A percentile compares a stretch with the other conserved stretches of the same genome.
Evolutionary conservation across 2,797 vertebrate species (phyloP).

Genomic region (Acestrorhynchus altus): DNA sequence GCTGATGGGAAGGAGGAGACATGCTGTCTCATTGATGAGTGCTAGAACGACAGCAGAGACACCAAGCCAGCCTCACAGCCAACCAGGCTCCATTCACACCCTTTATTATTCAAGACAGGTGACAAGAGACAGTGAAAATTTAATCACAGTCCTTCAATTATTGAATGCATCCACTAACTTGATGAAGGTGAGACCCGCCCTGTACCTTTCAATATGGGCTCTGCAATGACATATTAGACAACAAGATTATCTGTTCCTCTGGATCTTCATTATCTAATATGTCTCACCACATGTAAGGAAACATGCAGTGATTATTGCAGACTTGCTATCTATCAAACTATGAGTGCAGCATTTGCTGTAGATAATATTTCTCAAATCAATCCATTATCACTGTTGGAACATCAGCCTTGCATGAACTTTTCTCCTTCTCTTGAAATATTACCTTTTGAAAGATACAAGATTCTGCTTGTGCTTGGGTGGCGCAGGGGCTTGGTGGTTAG

Average conservation of each 20-base stretch:
- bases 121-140: conserved; percentile 46
- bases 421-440: too few species aligned
- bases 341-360: neutral
- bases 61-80: conserved; percentile 27
- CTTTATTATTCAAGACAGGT: conserved; percentile 42
- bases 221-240: conserved; percentile 34
- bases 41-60: neutral
- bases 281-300: conserved; percentile 1
- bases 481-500: too few species aligned
- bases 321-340: neutral
- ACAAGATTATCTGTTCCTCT: conserved; percentile 22
- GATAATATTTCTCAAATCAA: neutral
- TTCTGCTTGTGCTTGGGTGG: too few species aligned
- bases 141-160: conserved; percentile 46
- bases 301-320: neutral
- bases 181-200: conserved; percentile 32
- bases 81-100: conserved; percentile 38
- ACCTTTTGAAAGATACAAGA: too few species aligned
- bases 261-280: conserved; percentile 10
- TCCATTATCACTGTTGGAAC: neutral
- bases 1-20: conserved; percentile 8
- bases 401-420: neutral
- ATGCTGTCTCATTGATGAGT: conserved; percentile 12
- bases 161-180: conserved; percentile 39
- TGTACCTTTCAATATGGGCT: conserved; percentile 26